These are phyloP conservation scores for Microcebus griseorufus DNA, from an alignment of 2,113 vertebrate genomes.

Conservation along the genomic window DNA sequence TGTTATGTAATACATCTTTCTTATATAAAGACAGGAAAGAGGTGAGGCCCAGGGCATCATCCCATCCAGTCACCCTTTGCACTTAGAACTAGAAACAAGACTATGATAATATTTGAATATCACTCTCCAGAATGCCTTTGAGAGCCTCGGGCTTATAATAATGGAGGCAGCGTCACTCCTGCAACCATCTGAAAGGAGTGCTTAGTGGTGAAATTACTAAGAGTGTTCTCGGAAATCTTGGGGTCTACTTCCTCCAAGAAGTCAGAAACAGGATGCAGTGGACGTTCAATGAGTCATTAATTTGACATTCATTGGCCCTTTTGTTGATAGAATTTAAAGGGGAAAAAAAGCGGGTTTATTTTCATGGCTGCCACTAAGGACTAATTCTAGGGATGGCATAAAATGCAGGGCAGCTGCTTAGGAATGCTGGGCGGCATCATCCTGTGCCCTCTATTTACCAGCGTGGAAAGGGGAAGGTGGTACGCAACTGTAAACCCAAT, in stretches of 20 bases:
- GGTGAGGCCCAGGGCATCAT: background rate
- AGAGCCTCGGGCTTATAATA: background rate
- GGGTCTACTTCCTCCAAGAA: conserved; percentile 69
- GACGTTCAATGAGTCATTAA: conserved; percentile 76
- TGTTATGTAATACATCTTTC: background rate
- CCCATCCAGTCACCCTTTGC: background rate
- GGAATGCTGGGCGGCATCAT: background rate
- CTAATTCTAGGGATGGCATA: conserved; percentile 41
- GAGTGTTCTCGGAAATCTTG: conserved; percentile 71
- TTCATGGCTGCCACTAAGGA: conserved; percentile 56
- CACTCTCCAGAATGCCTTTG: background rate
- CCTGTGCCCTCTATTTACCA: conserved; percentile 51
- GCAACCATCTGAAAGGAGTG: background rate
- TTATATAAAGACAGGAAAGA: background rate
- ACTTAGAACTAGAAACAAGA: background rate
- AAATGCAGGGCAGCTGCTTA: conserved; percentile 69
- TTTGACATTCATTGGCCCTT: conserved; percentile 65
- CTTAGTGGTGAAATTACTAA: conserved; percentile 49
- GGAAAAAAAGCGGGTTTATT: conserved; percentile 55
- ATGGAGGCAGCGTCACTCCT: background rate
- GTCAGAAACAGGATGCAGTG: conserved; percentile 67
- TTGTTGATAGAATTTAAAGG: conserved; percentile 49
- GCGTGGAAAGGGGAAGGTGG: conserved; percentile 59
- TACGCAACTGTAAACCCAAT: background rate
- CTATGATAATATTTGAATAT: background rate